These are phyloP conservation scores for Microtus montanus DNA, from an alignment of 2,113 vertebrate species.

Conservation along the genomic window DNA sequence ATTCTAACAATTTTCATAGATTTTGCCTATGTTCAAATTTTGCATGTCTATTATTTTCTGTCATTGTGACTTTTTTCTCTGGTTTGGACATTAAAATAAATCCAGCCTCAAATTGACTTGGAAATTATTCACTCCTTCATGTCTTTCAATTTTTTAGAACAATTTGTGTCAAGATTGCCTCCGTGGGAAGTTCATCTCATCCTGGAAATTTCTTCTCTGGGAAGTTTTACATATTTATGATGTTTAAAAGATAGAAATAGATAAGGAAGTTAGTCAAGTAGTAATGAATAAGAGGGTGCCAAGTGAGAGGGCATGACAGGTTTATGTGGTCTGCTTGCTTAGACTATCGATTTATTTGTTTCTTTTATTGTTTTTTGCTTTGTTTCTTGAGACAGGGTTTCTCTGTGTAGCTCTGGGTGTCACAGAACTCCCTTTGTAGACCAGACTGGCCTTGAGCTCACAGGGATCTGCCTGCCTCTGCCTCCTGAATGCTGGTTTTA, in stretches of 20 bases:
- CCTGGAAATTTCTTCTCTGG: neutral
- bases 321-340: neutral
- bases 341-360: no score
- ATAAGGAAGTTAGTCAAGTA: no score
- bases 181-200: neutral
- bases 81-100: neutral
- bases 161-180: neutral
- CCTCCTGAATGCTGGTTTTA: no score
- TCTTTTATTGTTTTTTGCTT: no score
- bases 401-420: no score
- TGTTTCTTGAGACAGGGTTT: no score
- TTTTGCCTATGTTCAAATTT: neutral
- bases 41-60: neutral
- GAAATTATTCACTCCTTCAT: neutral
- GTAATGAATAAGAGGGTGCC: no score
- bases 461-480: no score
- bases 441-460: no score
- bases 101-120: neutral
- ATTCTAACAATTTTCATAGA: neutral
- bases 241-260: neutral
- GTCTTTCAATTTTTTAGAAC: neutral
- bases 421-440: no score
- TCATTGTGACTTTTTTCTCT: neutral
- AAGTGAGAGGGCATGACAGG: no score
- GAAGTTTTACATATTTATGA: neutral